Evolutionary conservation across 2,113 vertebrate genomes (phyloP).

Genomic region (Eleginops maclovinus): DNA sequence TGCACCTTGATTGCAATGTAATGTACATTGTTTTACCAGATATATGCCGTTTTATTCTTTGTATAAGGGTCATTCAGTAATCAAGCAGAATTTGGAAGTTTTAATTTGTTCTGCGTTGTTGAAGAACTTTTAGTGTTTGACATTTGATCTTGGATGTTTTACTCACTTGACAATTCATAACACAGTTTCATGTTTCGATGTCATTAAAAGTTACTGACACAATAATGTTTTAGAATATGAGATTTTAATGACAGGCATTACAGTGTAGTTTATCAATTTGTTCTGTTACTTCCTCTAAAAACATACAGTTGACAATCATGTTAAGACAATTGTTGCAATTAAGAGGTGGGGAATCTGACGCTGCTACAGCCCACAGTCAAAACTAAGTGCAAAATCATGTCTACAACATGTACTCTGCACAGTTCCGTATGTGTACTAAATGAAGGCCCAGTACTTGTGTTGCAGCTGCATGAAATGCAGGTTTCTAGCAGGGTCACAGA

Average conservation of each 20-base stretch:
- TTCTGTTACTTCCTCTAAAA: too few species aligned
- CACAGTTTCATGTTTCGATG: not conserved
- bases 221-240: not conserved
- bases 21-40: not conserved
- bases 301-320: not conserved
- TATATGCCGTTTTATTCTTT: not conserved
- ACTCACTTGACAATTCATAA: too few species aligned
- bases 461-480: slow-evolving; percentile 29
- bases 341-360: not conserved
- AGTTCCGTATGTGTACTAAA: not conserved
- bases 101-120: slow-evolving; percentile 5
- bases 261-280: not conserved
- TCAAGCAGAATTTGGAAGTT: not conserved
- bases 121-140: not conserved
- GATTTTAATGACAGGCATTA: not conserved
- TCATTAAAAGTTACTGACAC: not conserved
- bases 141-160: not conserved
- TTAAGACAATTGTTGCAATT: not conserved
- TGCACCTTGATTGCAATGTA: too few species aligned
- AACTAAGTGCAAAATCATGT: not conserved
- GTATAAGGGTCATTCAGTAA: not conserved
- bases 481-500: slow-evolving; percentile 42
- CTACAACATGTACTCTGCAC: not conserved
- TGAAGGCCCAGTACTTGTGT: not conserved
- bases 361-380: too few species aligned